phyloP scores from a whole-genome alignment of 2,113 vertebrate species.

The Riparia riparia region DNA sequence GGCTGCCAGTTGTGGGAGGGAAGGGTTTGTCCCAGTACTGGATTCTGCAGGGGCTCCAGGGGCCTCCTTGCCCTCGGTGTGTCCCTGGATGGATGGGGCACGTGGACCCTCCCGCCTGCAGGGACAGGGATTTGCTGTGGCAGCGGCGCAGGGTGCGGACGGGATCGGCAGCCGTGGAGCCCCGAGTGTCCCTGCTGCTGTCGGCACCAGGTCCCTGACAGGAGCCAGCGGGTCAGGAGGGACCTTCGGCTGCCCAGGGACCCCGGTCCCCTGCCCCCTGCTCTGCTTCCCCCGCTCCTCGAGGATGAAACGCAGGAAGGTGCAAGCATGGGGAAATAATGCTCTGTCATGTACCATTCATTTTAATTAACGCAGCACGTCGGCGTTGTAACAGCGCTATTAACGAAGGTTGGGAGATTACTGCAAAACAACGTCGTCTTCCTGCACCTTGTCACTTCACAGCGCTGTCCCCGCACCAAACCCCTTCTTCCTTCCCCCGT shows the following conservation, averaged over 20 bases:
- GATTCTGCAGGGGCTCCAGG: background rate
- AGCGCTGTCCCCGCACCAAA: accelerated
- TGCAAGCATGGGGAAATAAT: background rate
- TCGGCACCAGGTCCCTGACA: accelerated
- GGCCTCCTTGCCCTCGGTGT: background rate
- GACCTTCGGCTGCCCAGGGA: background rate
- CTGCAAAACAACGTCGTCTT: background rate
- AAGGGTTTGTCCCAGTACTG: background rate
- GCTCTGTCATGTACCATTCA: background rate
- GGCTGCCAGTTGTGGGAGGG: background rate
- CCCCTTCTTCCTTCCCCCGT: background rate
- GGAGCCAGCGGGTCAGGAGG: background rate
- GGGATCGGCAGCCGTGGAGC: background rate
- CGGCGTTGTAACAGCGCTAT: background rate
- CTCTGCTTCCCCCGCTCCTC: background rate
- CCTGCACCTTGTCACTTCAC: background rate
- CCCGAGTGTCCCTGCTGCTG: background rate
- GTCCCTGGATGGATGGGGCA: background rate
- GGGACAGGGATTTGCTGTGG: background rate
- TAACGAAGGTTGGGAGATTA: background rate
- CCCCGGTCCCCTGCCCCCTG: accelerated
- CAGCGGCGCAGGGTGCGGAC: accelerated
- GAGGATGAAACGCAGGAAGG: background rate
- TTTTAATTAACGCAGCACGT: background rate
- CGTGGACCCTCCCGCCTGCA: accelerated